Base-by-base conservation (phyloP, 1,140 invertebrate genomes). In the Lanistes nyassanus region DNA sequence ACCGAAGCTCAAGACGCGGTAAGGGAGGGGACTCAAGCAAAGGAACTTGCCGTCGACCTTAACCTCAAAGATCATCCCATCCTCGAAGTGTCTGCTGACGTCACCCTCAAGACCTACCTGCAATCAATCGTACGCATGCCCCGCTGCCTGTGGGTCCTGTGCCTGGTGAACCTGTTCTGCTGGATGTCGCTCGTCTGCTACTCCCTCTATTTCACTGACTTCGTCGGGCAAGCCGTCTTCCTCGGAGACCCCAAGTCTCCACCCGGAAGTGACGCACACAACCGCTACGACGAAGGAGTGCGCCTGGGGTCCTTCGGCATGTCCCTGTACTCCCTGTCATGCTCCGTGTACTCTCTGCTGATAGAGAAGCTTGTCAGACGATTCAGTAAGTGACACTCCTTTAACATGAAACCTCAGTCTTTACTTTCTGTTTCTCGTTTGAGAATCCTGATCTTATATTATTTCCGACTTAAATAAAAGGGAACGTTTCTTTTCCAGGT, bases 151-250 rank as follows among this genome's bases (percentile, higher is more conserved):
- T 91, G 93, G 53, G 93, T 96, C 80, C 92, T 99, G 1, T 98
- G 97, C 84, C 78, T 98, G 4, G 98, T 97, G 0, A 98, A 98
- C 90, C 91, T 98, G 0, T 98, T 98, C 88, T 98, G 96, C 85
- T 98, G 97, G 97, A 98, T 97, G 96, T 95, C 96, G 0, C 94
- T 98, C 74, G 96, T 98, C 2, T 98, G 96, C 87, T 99, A 98
- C 85, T 98, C 97, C 0, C 90, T 99, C 0, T 98, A 98, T 88
- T 98, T 98, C 86, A 98, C 97, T 0, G 97, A 98, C 89, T 99
- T 98, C 87, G 97, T 98, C 9, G 97, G 96, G 0, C 96, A 98
- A 90, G 93, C 95, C 39, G 96, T 98, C n/a, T 98, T 95, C 86
- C 92, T 92, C n/a, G 96, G 96, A 0, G 92, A 97, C 91, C 97